A percentile compares a stretch with the other conserved stretches of the same genome.
Conservation (phyloP, 2,888 invertebrate species). For the Drosophila lacicola region DNA sequence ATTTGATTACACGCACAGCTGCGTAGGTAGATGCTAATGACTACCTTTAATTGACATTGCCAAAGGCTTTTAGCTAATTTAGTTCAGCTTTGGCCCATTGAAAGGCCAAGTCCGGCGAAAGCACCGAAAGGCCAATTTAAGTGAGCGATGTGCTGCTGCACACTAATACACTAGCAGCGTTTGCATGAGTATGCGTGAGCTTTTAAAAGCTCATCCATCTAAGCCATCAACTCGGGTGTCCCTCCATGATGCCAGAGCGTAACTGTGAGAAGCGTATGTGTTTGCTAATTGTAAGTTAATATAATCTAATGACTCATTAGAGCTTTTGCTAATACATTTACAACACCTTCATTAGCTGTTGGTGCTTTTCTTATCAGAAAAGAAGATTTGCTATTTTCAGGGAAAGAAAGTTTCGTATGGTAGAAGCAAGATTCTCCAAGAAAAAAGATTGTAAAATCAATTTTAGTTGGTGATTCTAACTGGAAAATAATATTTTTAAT, state of each 20-base stretch:
- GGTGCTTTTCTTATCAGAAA: too few relatives aligned
- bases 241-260: neutral
- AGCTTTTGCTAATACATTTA: too few relatives aligned
- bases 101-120: constrained; percentile 27
- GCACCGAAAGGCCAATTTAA: constrained; percentile 20
- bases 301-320: too few relatives aligned
- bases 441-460: too few relatives aligned
- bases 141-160: constrained; percentile 14
- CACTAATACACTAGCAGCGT: neutral
- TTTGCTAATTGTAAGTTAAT: too few relatives aligned
- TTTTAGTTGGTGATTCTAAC: too few relatives aligned
- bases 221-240: neutral
- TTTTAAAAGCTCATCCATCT: constrained; percentile 8
- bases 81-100: constrained; percentile 28
- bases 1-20: constrained; percentile 49
- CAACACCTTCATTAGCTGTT: too few relatives aligned
- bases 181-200: neutral
- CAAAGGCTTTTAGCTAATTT: constrained; percentile 60
- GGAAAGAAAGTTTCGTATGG: too few relatives aligned
- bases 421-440: too few relatives aligned
- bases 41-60: constrained; percentile 37
- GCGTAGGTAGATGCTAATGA: constrained; percentile 12
- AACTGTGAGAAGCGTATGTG: neutral
- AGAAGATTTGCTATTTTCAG: too few relatives aligned
- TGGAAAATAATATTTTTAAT: too few relatives aligned